Evolutionary conservation across 2,888 invertebrate genomes (phyloP).

Genomic region (Psylliodes chrysocephalus): DNA sequence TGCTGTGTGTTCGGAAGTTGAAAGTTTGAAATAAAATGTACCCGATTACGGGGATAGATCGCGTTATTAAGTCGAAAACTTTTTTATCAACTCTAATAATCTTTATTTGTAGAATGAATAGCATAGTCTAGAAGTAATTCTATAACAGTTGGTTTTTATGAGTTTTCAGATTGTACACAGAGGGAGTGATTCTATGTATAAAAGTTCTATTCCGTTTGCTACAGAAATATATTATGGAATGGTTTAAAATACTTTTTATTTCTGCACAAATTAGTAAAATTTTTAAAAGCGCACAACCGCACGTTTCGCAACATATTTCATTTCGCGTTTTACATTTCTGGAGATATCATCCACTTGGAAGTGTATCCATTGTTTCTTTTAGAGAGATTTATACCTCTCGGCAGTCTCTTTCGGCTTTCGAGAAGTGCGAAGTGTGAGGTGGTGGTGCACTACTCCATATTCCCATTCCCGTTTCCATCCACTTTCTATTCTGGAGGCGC

Average conservation of each 20-base stretch:
- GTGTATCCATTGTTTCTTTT: constrained; percentile 13
- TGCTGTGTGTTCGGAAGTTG: neutral
- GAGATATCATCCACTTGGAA: constrained; percentile 5
- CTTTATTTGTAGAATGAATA: neutral
- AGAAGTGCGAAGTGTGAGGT: neutral
- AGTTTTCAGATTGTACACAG: too few species aligned
- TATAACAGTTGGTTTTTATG: too few species aligned
- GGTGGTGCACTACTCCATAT: constrained; percentile 14
- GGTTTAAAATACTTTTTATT: too few species aligned
- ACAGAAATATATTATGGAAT: too few species aligned
- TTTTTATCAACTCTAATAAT: neutral
- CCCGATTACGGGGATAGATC: neutral
- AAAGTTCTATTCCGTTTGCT: too few species aligned
- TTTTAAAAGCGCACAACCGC: neutral
- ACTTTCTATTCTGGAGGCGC: constrained; percentile 46
- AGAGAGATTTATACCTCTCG: constrained; percentile 23
- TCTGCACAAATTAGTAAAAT: neutral
- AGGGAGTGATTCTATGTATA: too few species aligned
- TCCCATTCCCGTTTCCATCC: constrained; percentile 19
- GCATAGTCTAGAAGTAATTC: too few species aligned
- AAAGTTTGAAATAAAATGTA: neutral
- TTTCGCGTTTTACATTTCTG: neutral
- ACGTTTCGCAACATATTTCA: neutral
- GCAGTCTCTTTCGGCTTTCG: constrained; percentile 11
- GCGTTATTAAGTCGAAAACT: neutral